Percentiles rank a stretch among this genome's conserved stretches.
Conservation (phyloP, 64 coral and sea anemone species). For the Stylophora pistillata region DNA sequence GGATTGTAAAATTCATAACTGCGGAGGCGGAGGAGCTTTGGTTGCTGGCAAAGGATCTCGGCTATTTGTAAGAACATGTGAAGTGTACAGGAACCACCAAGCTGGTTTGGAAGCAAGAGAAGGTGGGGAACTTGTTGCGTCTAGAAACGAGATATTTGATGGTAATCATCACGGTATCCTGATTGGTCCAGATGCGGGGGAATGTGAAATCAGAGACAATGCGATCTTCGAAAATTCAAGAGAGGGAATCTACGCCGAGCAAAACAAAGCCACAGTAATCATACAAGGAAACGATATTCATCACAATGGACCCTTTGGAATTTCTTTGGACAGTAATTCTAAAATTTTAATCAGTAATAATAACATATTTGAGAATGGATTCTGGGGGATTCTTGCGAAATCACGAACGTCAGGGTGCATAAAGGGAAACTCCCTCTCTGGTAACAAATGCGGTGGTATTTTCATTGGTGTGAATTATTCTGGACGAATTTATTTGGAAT, state of each 20-base stretch:
- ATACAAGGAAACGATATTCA: too few species aligned
- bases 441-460: constrained; percentile 82
- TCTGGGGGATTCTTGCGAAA: constrained; percentile 62
- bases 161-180: constrained; percentile 54
- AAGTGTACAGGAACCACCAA: constrained; percentile 45
- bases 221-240: constrained; percentile 60
- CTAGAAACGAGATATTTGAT: constrained; percentile 30
- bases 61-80: constrained; percentile 23
- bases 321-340: background rate
- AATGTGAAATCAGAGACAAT: constrained; percentile 38
- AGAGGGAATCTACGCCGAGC: constrained; percentile 49
- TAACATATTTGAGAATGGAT: constrained; percentile 66
- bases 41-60: constrained; percentile 38
- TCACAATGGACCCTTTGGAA: constrained; percentile 56
- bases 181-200: constrained; percentile 42
- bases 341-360: constrained; percentile 11
- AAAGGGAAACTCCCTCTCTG: constrained; percentile 27
- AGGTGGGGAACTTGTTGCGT: constrained; percentile 33
- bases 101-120: constrained; percentile 65
- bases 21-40: constrained; percentile 67
- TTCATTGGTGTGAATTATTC: constrained; percentile 61
- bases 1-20: constrained; percentile 50
- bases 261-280: constrained; percentile 12
- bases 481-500: constrained; percentile 30
- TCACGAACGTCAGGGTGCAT: constrained; percentile 32